These are phyloP conservation scores for Pelodiscus sinensis DNA, from an alignment of 2,113 vertebrate species.

Conservation along the genomic window DNA sequence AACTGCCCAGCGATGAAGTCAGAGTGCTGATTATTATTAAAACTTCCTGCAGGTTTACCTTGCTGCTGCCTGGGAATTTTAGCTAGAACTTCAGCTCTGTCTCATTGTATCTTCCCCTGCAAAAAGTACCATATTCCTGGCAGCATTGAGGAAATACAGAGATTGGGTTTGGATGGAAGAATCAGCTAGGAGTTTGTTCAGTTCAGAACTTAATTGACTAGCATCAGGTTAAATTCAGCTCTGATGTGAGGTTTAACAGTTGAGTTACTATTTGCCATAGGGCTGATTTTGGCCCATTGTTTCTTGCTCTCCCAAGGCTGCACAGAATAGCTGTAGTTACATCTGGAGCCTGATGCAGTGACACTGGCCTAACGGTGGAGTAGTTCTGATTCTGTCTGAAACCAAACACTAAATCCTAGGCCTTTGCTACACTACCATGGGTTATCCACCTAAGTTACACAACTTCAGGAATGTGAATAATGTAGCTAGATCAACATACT, in stretches of 20 bases:
- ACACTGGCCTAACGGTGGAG: background rate
- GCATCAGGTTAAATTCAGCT: background rate
- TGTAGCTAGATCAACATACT: too few species aligned
- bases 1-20: conserved; percentile 16
- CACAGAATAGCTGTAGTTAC: background rate
- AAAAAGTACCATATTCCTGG: conserved; percentile 16
- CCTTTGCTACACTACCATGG: too few species aligned
- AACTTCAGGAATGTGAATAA: too few species aligned
- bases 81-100: background rate
- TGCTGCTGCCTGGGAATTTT: conserved; percentile 10
- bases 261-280: background rate
- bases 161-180: background rate
- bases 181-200: background rate
- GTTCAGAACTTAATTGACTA: background rate
- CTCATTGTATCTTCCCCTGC: conserved; percentile 11
- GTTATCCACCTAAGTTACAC: too few species aligned
- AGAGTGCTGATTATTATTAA: background rate
- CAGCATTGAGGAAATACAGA: background rate
- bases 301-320: background rate
- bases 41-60: background rate
- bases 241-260: background rate
- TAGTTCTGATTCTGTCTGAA: background rate
- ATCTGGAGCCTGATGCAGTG: background rate
- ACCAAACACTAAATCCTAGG: background rate
- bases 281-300: background rate